Evolutionary conservation across 2,888 invertebrate species (phyloP).

Genomic region (Andrena trimmerana): DNA sequence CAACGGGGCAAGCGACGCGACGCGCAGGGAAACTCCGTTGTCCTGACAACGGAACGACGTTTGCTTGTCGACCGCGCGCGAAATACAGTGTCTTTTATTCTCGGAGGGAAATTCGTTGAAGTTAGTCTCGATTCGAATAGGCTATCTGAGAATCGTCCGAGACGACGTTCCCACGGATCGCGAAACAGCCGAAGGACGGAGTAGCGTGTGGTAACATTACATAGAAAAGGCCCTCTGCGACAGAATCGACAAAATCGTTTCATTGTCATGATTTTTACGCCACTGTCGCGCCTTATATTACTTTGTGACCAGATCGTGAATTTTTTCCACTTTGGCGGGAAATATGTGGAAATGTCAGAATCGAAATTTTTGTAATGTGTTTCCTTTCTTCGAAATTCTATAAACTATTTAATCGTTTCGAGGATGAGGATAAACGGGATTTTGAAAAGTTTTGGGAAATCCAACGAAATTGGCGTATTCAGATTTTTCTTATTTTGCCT

Average conservation of each 20-base stretch:
- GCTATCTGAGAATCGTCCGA: conserved; percentile 55
- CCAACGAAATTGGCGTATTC: not conserved
- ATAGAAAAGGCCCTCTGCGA: conserved; percentile 39
- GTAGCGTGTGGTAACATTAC: conserved; percentile 37
- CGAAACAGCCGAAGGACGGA: conserved; percentile 20
- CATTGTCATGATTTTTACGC: conserved; percentile 14
- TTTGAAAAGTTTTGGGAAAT: not conserved
- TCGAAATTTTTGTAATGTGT: no score
- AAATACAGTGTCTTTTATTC: conserved; percentile 24
- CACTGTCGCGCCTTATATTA: not conserved
- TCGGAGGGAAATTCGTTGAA: conserved; percentile 34
- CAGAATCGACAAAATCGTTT: conserved; percentile 30
- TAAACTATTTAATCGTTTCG: not conserved
- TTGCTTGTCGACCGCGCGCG: conserved; percentile 9
- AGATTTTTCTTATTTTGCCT: not conserved
- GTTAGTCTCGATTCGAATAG: not conserved
- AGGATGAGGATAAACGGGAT: not conserved
- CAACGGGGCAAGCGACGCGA: conserved; percentile 23
- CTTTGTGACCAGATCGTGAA: not conserved
- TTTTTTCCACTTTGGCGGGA: conserved; percentile 13
- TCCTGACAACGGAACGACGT: conserved; percentile 12
- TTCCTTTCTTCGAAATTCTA: not conserved
- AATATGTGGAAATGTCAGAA: not conserved
- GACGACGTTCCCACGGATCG: conserved; percentile 58
- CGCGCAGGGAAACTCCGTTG: conserved; percentile 16